phyloP scores from a whole-genome alignment of 1,140 invertebrate species.

The Pogonomyrmex californicus region DNA sequence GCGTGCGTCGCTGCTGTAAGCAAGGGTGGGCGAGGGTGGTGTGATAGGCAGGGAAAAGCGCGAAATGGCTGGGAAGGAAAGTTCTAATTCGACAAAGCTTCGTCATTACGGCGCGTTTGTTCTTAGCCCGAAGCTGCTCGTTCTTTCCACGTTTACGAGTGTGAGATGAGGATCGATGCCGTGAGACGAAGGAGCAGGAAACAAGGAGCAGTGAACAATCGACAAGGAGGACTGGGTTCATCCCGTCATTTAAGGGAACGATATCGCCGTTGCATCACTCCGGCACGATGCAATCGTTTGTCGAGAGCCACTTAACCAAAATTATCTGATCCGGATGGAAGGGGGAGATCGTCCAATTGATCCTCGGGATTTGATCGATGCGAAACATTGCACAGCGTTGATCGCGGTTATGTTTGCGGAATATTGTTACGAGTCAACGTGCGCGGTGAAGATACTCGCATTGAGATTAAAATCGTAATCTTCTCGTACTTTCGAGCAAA shows the following conservation, averaged over 20 bases:
- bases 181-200: constrained; percentile 7
- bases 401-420: constrained; percentile 15
- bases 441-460: background rate
- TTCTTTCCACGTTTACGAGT: background rate
- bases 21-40: background rate
- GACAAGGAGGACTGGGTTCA: background rate
- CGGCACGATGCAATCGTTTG: constrained; percentile 42
- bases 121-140: constrained; percentile 36
- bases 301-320: constrained; percentile 66
- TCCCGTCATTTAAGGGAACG: constrained; percentile 51
- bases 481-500: background rate
- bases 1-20: background rate
- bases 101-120: constrained; percentile 51
- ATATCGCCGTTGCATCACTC: background rate
- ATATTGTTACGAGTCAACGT: background rate
- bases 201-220: background rate
- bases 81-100: constrained; percentile 57
- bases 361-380: constrained; percentile 27
- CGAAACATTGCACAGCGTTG: constrained; percentile 30
- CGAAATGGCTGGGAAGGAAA: constrained; percentile 51
- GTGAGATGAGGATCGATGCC: constrained; percentile 54
- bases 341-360: constrained; percentile 41
- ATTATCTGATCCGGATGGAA: constrained; percentile 60
- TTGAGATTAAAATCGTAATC: background rate
- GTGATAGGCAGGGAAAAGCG: constrained; percentile 6